Evolutionary conservation across 2,888 invertebrate species (phyloP), one percentile per base, ranked within the genome.

Genomic region (Coronaproctus castanopsis): DNA sequence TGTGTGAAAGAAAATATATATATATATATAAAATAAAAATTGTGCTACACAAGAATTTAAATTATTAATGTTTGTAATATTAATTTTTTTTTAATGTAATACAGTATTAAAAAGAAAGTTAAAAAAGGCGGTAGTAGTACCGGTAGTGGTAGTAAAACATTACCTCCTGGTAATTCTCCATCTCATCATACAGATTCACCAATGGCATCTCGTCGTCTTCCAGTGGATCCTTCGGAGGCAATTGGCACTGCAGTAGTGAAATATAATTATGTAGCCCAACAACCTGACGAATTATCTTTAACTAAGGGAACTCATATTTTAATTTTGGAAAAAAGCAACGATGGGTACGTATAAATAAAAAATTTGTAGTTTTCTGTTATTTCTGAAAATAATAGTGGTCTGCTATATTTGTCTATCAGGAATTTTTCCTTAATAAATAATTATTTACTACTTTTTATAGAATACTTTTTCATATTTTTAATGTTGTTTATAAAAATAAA

Each of bases 311-410:
- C 92, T 60, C 77, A 88, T 67, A 92, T 98, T 66, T 79, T 88
- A 63, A 97, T 98, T 65, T 76, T 97, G 65, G 97, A 98, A 75
- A 97, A 97, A 75, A 95, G 93, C 68, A 93, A 93, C 67, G 98
- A 98, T 74, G 95, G 90, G 65, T 66, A 58, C 61, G 63, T 59
- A 14, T 36, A 14, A n/a, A n/a, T n/a, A n/a, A n/a, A n/a, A n/a
- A n/a, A n/a, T n/a, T n/a, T n/a, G n/a, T n/a, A n/a, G n/a, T n/a
- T n/a, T n/a, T n/a, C n/a, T n/a, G n/a, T n/a, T n/a, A n/a, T n/a
- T n/a, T n/a, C n/a, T n/a, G n/a, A n/a, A n/a, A n/a, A n/a, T n/a
- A n/a, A n/a, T n/a, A n/a, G n/a, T n/a, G n/a, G n/a, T n/a, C n/a
- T n/a, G n/a, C n/a, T n/a, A n/a, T n/a, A n/a, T n/a, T n/a, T n/a